Conservation (phyloP, 2,797 vertebrate species). For the Sandelia bainsii region DNA sequence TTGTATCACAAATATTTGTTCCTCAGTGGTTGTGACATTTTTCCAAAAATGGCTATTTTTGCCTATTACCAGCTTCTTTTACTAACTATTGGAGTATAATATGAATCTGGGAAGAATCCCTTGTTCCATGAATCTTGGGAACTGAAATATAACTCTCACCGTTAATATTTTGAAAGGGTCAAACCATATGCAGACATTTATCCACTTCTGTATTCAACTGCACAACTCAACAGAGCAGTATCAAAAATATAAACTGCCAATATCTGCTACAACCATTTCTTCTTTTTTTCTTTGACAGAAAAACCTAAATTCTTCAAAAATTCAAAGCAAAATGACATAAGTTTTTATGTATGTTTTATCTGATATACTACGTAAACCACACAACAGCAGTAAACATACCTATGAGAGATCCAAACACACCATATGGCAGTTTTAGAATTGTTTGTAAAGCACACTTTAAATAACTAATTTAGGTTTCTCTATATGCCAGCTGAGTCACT, state of each 20-base stretch:
- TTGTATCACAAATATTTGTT: background rate
- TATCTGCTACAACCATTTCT: background rate
- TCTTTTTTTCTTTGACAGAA: background rate
- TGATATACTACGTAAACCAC: conserved; percentile 1
- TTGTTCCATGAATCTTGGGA: background rate
- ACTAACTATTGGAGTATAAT: background rate
- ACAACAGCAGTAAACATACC: conserved; percentile 21
- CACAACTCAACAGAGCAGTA: background rate
- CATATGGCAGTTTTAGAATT: background rate
- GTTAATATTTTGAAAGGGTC: background rate
- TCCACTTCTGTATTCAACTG: background rate
- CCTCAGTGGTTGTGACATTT: background rate
- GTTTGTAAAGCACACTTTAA: conserved; percentile 41
- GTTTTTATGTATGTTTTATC: background rate
- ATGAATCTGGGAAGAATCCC: background rate
- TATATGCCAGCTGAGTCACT: conserved; percentile 44
- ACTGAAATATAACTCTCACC: background rate
- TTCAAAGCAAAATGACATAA: background rate
- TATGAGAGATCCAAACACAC: background rate
- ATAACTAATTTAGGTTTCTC: conserved; percentile 39
- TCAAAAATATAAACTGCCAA: conserved; percentile 1
- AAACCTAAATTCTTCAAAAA: background rate
- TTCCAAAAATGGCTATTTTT: too few relatives aligned
- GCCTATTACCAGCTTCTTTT: background rate
- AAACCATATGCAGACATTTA: background rate